A percentile compares a stretch with the other conserved stretches of the same genome.
Conservation (phyloP, 2,888 invertebrate genomes). For the Coelopa pilipes region DNA sequence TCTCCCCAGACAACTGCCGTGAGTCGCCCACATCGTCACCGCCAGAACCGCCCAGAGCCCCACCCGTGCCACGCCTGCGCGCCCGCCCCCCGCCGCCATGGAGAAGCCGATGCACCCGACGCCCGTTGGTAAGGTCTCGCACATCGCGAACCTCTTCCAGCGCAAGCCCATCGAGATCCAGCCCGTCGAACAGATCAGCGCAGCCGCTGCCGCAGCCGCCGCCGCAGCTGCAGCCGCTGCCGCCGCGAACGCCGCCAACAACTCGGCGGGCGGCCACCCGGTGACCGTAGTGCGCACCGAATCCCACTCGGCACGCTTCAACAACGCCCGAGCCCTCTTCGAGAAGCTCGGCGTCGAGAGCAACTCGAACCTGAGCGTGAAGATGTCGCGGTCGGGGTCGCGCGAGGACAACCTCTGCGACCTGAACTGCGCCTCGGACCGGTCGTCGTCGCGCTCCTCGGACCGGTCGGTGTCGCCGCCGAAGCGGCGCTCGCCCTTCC, state of each 20-base stretch:
- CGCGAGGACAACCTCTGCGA: conserved; percentile 66
- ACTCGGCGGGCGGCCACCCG: conserved; percentile 61
- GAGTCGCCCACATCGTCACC: conserved; percentile 19
- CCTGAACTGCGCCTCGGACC: conserved; percentile 59
- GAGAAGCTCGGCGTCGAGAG: conserved; percentile 83
- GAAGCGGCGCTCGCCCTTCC: conserved; percentile 64
- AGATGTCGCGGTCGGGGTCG: conserved; percentile 64
- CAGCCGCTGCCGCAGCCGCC: conserved; percentile 62
- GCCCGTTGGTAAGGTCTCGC: conserved; percentile 84
- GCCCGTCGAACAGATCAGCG: conserved; percentile 62
- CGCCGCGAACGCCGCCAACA: conserved; percentile 56
- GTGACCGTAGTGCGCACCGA: conserved; percentile 86
- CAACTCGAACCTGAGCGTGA: conserved; percentile 67
- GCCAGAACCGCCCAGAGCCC: no score
- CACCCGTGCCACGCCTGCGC: conserved; percentile 28
- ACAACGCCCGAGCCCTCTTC: conserved; percentile 90
- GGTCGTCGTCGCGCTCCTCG: conserved; percentile 62
- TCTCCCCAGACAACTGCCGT: conserved; percentile 47
- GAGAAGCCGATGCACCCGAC: conserved; percentile 71
- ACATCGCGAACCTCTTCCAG: conserved; percentile 92
- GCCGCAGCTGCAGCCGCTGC: conserved; percentile 61
- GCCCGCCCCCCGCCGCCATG: conserved; percentile 59
- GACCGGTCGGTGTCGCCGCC: conserved; percentile 67
- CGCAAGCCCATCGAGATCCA: conserved; percentile 72
- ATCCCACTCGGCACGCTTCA: conserved; percentile 90